These are phyloP conservation scores for Beroe forskalii DNA, from an alignment of 37 sponge, comb jelly and placozoan species.

Conservation along the genomic window DNA sequence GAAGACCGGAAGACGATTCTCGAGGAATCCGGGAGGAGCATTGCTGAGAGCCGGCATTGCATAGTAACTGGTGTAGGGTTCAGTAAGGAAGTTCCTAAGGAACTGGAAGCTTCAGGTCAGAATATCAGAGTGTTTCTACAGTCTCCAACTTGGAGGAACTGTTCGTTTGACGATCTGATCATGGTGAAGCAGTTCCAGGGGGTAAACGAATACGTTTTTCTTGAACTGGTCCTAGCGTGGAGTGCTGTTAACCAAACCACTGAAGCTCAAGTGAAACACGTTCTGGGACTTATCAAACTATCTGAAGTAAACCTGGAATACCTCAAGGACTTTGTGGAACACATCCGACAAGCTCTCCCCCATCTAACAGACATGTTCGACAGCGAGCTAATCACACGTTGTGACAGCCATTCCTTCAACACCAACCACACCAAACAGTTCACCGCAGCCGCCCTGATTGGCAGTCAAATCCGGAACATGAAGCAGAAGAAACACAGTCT, in stretches of 20 bases:
- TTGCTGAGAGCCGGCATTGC: not conserved
- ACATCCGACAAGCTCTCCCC: not conserved
- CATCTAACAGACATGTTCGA: not conserved
- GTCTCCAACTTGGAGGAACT: not conserved
- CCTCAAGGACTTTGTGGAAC: not conserved
- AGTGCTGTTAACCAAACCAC: not conserved
- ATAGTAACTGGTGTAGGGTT: not conserved
- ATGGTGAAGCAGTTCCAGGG: slow-evolving; percentile 5
- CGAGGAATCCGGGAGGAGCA: not conserved
- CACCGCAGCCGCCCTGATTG: not conserved
- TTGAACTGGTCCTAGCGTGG: not conserved
- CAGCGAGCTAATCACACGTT: not conserved
- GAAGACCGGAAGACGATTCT: not conserved
- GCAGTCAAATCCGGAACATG: not conserved
- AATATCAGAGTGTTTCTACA: not conserved
- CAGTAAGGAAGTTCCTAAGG: slow-evolving; percentile 7
- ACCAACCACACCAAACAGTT: not conserved
- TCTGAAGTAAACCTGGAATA: not conserved
- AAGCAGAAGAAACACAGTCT: not conserved
- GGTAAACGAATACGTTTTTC: not conserved
- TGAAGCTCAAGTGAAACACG: not conserved
- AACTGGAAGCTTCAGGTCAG: not conserved
- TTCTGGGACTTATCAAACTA: not conserved
- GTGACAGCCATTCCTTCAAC: not conserved
- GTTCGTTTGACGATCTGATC: not conserved